Base-by-base conservation (phyloP, 2,888 invertebrate genomes). In the Cerastis rubricosa region DNA sequence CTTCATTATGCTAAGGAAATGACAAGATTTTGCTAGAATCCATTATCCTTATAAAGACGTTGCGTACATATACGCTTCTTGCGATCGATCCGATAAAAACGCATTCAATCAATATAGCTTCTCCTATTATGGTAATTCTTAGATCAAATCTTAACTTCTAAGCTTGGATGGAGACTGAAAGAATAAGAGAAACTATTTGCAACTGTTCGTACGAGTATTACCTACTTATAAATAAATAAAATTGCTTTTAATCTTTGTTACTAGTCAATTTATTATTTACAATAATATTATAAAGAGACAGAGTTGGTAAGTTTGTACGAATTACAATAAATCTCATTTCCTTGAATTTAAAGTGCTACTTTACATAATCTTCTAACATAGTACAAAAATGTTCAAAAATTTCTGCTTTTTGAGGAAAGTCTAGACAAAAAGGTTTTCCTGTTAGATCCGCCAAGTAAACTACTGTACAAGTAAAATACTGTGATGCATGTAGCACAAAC, bases 1-100 rank as follows among this genome's bases (percentile, higher is more conserved):
- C 93, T 95, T 95, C 94, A 96, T 96, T 95, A 95, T 93, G 92
- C 90, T 93, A 93, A 94, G 94, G 93, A 95, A 96, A 95, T 93
- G 93, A 93, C 93, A 93, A 94, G 93, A 94, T 94, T 95, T 94
- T 93, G 91, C 93, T 93, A 92, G 93, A 94, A 94, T 90, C 90
- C 91, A 94, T 94, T 93, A 94, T 93, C 92, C 92, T 91, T 94
- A 91, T 92, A 92, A 90, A 91, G 88, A 87, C 89, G 84, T 80
- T 70, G 79, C 73, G 29, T 64, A 76, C 70, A 81, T 78, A 76
- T 73, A 80, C 74, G 76, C 83, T 78, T 87, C 85, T 77, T 81
- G 70, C 77, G 74, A 86, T 86, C 76, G 73, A 82, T 84, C 74
- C 76, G 85, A 85, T 86, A 83, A 84, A 84, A 89, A 87, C 76